Conservation (phyloP, 2,797 vertebrate species). For the Sciurus vulgaris region DNA sequence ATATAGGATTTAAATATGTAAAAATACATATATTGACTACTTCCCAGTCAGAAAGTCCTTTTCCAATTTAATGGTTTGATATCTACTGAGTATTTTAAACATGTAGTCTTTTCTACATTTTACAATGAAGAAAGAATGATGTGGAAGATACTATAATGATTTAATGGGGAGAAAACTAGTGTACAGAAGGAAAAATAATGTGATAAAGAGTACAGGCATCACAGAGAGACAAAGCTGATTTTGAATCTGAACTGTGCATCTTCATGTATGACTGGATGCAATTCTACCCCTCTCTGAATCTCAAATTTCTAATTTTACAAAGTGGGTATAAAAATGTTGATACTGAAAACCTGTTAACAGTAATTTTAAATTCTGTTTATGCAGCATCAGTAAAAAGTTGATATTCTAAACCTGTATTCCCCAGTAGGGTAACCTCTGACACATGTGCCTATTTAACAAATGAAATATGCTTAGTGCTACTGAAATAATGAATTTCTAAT, state of each 20-base stretch:
- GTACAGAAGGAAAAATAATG: neutral
- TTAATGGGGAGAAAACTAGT: neutral
- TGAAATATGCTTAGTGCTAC: neutral
- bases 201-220: neutral
- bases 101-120: neutral
- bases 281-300: neutral
- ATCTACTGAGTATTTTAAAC: neutral
- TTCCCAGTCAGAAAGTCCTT: neutral
- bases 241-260: neutral
- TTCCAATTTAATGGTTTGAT: neutral
- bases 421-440: neutral
- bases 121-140: neutral
- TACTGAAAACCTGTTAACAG: neutral
- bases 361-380: conserved; percentile 6
- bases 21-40: neutral
- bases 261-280: neutral
- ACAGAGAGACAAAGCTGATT: neutral
- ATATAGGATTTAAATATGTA: neutral
- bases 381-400: neutral
- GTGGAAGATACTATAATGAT: neutral
- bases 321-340: neutral
- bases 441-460: neutral
- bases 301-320: neutral
- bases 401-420: neutral
- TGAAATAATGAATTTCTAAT: neutral